Base-by-base conservation (phyloP, 1,140 invertebrate species). In the Papilio aristodemus region DNA sequence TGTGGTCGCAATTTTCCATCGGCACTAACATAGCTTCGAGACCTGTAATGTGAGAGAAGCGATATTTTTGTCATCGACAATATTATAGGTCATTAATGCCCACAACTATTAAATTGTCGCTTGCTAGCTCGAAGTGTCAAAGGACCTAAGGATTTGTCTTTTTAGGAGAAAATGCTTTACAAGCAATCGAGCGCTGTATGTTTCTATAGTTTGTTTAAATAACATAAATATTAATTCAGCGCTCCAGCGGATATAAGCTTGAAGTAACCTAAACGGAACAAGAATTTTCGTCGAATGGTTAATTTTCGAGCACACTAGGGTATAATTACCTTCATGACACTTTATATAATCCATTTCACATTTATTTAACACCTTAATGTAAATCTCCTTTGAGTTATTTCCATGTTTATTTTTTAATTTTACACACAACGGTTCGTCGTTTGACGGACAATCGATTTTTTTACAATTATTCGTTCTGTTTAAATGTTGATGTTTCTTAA, bases 341-440 rank as follows among this genome's bases (percentile, higher is more conserved):
- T 77, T 79, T 14, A 78, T 70, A 50, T 78, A 81, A 32, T 74
- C 59, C 14, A 81, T 54, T 73, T 84, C 81, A 11, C 78, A 81
- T 63, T 76, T 71, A 62, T 84, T 84, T 7, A 76, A 38, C 0
- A 73, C 71, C 9, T 76, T 41, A 4, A 82, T 27, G 58, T 67
- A 69, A 10, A 70, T 38, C n/a, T 59, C 32, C 38, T 41, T 59
- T 25, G 62, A 19, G 0, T 68, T 70, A 0, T 69, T 36, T 13
- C 22, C 41, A 10, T 75, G 70, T 32, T 71, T 70, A n/a, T 67
- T 67, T 17, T 38, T 75, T 14, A 80, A 27, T 69, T 70, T 73
- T 2, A 76, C 69, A 54, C 81, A 84, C 0, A 73, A 57, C 0
- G 70, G 69, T 0, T 79, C 72, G 14, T 80, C 73, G 5, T 43